Percentiles rank a stretch among this genome's conserved stretches.
phyloP scores from a whole-genome alignment of 2,888 invertebrate genomes.

The Drosophila hamatofila region DNA sequence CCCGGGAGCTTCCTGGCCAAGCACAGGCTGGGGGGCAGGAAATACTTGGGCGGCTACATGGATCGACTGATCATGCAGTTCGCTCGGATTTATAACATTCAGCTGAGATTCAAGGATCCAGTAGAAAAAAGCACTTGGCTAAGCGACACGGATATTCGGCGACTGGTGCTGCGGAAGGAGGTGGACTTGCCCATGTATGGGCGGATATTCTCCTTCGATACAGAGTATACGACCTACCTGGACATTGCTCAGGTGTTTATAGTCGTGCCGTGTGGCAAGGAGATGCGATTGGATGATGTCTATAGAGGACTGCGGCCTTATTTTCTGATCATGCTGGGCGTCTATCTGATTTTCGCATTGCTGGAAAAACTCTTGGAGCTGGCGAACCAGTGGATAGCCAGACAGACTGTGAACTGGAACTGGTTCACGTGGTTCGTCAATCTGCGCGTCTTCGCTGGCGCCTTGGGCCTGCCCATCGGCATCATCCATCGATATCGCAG shows the following conservation, averaged over 20 bases:
- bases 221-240: background rate
- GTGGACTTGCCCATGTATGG: conserved; percentile 25
- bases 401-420: background rate
- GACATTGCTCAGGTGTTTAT: conserved; percentile 4
- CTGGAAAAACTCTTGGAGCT: conserved; percentile 25
- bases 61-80: conserved; percentile 14
- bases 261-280: conserved; percentile 41
- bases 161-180: background rate
- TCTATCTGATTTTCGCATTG: conserved; percentile 30
- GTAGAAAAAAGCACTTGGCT: background rate
- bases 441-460: conserved; percentile 9
- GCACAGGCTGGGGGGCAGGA: fast-evolving
- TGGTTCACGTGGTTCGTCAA: conserved; percentile 2
- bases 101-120: background rate
- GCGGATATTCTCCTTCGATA: too few species aligned
- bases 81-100: conserved; percentile 15
- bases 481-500: conserved; percentile 3
- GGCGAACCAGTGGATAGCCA: background rate
- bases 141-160: background rate
- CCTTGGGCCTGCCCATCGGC: conserved; percentile 35
- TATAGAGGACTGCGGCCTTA: conserved; percentile 7
- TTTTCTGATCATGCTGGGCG: conserved; percentile 13
- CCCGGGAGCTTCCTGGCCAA: conserved; percentile 2
- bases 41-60: conserved; percentile 2
- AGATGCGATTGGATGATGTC: conserved; percentile 20